These are phyloP conservation scores for Sakesphorus luctuosus DNA, from an alignment of 2,113 vertebrate species.

Conservation along the genomic window DNA sequence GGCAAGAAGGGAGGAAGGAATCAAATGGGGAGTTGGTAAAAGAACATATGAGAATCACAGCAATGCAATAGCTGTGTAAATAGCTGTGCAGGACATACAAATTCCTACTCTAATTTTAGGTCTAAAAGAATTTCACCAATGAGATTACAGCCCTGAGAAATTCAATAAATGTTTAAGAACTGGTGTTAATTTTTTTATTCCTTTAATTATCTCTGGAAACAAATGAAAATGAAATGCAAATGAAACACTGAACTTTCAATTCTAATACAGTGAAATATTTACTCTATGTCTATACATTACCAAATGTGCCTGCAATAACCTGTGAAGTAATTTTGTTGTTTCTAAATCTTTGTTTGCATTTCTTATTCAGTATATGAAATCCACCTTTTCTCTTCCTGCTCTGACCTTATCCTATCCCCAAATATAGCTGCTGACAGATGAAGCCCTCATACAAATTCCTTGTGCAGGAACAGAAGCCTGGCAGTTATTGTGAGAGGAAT, in stretches of 20 bases:
- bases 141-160: not conserved
- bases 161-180: not conserved
- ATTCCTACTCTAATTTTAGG: not conserved
- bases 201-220: not conserved
- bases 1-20: not conserved
- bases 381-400: not conserved
- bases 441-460: not conserved
- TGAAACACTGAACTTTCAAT: not conserved
- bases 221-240: not conserved
- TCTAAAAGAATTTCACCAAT: not conserved
- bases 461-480: not conserved
- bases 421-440: not conserved
- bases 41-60: not conserved
- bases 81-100: not conserved
- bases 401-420: slow-evolving; percentile 2
- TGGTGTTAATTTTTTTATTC: not conserved
- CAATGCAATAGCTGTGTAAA: not conserved
- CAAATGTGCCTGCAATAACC: not conserved
- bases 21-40: not conserved
- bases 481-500: slow-evolving; percentile 20
- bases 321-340: slow-evolving; percentile 6
- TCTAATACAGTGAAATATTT: not conserved
- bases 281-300: not conserved
- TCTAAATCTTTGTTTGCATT: slow-evolving; percentile 15
- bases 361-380: slow-evolving; percentile 1